Conservation (phyloP, 2,888 invertebrate species). For the Eupithecia tripunctaria region DNA sequence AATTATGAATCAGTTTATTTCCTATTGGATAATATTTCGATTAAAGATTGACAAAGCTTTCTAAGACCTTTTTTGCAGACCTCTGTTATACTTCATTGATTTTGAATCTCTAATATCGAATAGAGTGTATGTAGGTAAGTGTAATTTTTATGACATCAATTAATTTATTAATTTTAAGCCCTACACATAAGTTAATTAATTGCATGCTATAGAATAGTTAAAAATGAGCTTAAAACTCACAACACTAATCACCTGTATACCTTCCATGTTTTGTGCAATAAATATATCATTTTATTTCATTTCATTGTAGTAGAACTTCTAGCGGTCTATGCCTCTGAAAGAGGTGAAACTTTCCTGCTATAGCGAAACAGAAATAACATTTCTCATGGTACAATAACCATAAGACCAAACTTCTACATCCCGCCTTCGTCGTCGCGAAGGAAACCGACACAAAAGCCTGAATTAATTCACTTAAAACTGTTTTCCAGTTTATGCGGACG, state of each 20-base stretch:
- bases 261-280: no score
- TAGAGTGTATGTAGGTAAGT: no score
- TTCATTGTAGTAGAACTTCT: neutral
- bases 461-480: conserved; percentile 51
- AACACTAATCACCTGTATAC: no score
- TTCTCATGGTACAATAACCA: conserved; percentile 21
- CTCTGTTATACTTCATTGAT: neutral
- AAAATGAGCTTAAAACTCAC: no score
- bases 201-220: no score
- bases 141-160: no score
- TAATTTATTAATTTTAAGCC: no score
- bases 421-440: conserved; percentile 40
- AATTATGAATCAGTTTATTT: no score
- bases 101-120: neutral
- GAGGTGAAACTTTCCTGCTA: conserved; percentile 7
- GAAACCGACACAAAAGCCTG: conserved; percentile 38
- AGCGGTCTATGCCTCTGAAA: neutral
- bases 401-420: conserved; percentile 15
- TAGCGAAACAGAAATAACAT: neutral
- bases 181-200: no score
- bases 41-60: no score
- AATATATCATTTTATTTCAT: no score
- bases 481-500: conserved; percentile 46
- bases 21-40: neutral
- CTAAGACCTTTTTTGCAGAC: neutral